Evolutionary conservation across 2,888 invertebrate species (phyloP), one percentile per base, ranked within the genome.

Genomic region (Caenorhabditis doughertyi): DNA sequence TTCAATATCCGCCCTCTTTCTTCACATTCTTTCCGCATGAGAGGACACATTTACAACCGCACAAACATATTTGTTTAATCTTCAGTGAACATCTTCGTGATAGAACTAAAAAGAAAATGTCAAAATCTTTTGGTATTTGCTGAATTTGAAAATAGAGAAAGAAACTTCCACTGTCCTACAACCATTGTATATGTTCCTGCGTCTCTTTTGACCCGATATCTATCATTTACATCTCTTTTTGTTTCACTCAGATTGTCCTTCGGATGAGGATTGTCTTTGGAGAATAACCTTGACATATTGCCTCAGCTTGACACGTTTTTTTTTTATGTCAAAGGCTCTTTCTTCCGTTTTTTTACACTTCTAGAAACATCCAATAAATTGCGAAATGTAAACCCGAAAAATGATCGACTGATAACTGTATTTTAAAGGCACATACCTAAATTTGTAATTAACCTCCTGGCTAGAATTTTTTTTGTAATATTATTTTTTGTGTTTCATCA

Each of bases 201-300:
- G 65, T 65, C 51, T 65, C 60, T 42, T 60, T 16, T n/a, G 2
- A 16, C 60, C 13, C 60, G 18, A 65, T 47, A 65, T 65, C 51
- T 65, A 51, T 51, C 35, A 5, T 51, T 23, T 35, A 13, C 65
- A 65, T 51, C 23, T 65, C 49, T 49, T 65, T 65, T 65, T 65
- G 65, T 65, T 65, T 47, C 51, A 35, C 51, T 27, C 23, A 47
- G 49, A 65, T 47, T 29, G 65, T 65, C 47, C 65, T 65, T 65
- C 65, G 51, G 51, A 65, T 65, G 65, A 65, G 65, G 51, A 65
- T 65, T 51, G 49, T 49, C 65, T 65, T 49, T 32, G n/a, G 65
- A 65, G 47, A 65, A 65, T 65, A 65, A 65, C 65, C 65, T 65
- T 65, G 65, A 65, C 49, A 65, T 51, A 65, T 65, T 35, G 51